Conservation (phyloP, 1,140 invertebrate species). For the Brachionus koreanus region DNA sequence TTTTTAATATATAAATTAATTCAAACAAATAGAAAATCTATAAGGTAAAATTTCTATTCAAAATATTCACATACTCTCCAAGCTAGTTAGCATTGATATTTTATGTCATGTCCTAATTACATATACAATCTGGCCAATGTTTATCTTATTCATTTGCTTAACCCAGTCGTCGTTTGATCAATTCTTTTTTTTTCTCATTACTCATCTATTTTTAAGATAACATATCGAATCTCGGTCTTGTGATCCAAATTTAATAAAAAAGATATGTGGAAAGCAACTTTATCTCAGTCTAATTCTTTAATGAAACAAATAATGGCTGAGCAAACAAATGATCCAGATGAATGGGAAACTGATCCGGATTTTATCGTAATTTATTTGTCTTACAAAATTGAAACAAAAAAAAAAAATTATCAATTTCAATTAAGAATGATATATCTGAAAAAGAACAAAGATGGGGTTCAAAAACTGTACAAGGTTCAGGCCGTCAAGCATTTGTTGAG, state of each 20-base stretch:
- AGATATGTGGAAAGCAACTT: slow-evolving; percentile 32
- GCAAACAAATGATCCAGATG: slow-evolving; percentile 66
- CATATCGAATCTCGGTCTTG: slow-evolving; percentile 19
- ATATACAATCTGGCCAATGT: neutral
- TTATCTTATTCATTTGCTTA: neutral
- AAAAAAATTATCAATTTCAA: no score
- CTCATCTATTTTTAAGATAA: neutral
- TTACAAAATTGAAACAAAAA: no score
- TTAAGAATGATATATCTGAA: slow-evolving; percentile 78
- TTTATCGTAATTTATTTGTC: slow-evolving; percentile 64
- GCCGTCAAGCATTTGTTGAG: slow-evolving; percentile 65
- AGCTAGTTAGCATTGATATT: slow-evolving; percentile 19
- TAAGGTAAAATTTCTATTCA: slow-evolving; percentile 12
- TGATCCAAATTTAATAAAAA: neutral
- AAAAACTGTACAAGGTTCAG: slow-evolving; percentile 74
- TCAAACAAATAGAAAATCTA: slow-evolving; percentile 3
- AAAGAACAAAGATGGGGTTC: slow-evolving; percentile 86
- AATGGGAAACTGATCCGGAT: slow-evolving; percentile 89
- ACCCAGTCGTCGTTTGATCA: neutral
- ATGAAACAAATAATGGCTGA: slow-evolving; percentile 35
- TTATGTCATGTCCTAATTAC: slow-evolving; percentile 41
- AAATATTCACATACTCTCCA: neutral
- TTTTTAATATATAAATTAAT: neutral
- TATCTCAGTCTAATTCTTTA: neutral
- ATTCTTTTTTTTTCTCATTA: neutral